These are phyloP conservation scores for Sphaerophoria rueppellii DNA, from an alignment of 2,888 invertebrate genomes.

Conservation along the genomic window DNA sequence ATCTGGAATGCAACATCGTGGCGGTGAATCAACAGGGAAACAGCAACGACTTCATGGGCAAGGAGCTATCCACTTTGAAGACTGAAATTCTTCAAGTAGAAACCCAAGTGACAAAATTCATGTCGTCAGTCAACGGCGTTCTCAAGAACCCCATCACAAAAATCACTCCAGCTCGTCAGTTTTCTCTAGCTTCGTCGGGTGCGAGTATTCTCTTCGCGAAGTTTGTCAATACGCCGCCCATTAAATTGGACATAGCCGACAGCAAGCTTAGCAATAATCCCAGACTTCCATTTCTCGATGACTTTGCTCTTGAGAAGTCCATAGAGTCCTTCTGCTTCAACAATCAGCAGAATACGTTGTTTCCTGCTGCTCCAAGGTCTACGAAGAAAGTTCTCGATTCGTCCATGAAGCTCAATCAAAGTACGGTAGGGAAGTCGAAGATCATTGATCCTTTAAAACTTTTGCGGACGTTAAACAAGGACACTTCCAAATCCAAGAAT, in stretches of 20 bases:
- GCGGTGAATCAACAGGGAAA: constrained; percentile 76
- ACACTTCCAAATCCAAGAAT: constrained; percentile 65
- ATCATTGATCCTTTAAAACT: constrained; percentile 78
- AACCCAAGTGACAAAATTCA: constrained; percentile 75
- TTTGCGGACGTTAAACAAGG: constrained; percentile 78
- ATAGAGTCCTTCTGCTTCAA: constrained; percentile 73
- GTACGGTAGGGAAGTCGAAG: constrained; percentile 77
- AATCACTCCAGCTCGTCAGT: constrained; percentile 61
- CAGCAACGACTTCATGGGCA: constrained; percentile 76
- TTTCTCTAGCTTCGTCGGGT: background rate
- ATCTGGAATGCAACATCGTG: constrained; percentile 76
- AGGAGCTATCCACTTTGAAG: constrained; percentile 75
- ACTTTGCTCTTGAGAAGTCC: constrained; percentile 75
- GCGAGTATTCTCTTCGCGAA: constrained; percentile 76
- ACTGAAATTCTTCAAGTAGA: constrained; percentile 77
- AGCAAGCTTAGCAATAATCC: constrained; percentile 71
- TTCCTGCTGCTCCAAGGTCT: constrained; percentile 38
- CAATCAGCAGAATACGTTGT: constrained; percentile 66
- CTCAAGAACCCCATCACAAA: constrained; percentile 27
- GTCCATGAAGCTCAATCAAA: constrained; percentile 16
- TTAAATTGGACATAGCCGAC: constrained; percentile 76
- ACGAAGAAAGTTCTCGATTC: constrained; percentile 53
- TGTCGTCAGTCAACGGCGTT: constrained; percentile 55
- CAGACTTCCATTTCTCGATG: constrained; percentile 78
- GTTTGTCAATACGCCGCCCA: constrained; percentile 80